phyloP scores from a whole-genome alignment of 2,888 invertebrate species.

The Molorchus minor region DNA sequence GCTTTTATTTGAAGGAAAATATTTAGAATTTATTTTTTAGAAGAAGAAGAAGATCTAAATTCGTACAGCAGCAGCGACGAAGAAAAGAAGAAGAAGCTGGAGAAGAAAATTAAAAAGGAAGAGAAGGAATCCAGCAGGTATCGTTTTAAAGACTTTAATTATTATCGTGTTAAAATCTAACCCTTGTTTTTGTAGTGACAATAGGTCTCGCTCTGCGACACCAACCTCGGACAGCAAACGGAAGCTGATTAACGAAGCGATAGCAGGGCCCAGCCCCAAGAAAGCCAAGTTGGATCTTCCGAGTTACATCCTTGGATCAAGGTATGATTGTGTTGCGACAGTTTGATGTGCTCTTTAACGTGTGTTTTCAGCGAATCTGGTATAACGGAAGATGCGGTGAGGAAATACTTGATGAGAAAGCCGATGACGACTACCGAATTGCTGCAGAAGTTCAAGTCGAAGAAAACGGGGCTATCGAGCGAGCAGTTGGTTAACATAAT shows the following conservation, averaged over 20 bases:
- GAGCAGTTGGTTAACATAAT: constrained; percentile 93
- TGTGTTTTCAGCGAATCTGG: constrained; percentile 84
- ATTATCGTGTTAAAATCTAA: background rate
- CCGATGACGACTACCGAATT: constrained; percentile 98
- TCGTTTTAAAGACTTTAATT: constrained; percentile 8
- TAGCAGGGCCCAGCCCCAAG: constrained; percentile 64
- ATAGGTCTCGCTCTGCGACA: constrained; percentile 67
- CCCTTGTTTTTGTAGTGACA: constrained; percentile 63
- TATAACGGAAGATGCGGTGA: constrained; percentile 93
- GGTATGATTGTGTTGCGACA: constrained; percentile 56
- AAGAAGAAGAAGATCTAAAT: constrained; percentile 76
- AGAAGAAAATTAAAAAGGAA: constrained; percentile 63
- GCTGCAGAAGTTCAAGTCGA: constrained; percentile 93
- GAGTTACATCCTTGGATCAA: constrained; percentile 64
- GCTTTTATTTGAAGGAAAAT: constrained; percentile 36
- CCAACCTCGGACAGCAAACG: constrained; percentile 63
- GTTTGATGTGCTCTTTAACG: too few species aligned
- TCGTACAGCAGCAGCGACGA: constrained; percentile 76
- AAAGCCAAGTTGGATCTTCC: constrained; percentile 67
- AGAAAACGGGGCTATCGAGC: constrained; percentile 88
- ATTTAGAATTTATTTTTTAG: constrained; percentile 55
- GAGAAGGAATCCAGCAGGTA: constrained; percentile 60
- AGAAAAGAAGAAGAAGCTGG: constrained; percentile 69
- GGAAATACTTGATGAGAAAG: constrained; percentile 93
- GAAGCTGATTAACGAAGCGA: constrained; percentile 60